A percentile compares a stretch with the other conserved stretches of the same genome.
Evolutionary conservation across 2,888 invertebrate genomes (phyloP).

Genomic region (Agrochola lota): DNA sequence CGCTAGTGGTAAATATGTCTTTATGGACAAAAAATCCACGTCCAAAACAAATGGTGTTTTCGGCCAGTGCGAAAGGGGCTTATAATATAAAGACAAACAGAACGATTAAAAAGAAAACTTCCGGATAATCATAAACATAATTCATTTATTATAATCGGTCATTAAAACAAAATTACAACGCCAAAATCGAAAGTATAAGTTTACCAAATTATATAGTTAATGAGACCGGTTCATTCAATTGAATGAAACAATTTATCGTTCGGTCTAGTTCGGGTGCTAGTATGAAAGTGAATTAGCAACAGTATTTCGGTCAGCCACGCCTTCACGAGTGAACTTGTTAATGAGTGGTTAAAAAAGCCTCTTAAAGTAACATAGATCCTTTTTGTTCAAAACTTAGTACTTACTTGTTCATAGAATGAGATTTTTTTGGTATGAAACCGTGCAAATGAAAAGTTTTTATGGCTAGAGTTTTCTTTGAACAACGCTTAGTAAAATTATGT

Average conservation of each 20-base stretch:
- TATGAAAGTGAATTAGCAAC: slow-evolving; percentile 78
- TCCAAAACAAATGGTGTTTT: not conserved
- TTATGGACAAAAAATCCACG: not conserved
- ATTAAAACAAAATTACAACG: slow-evolving; percentile 36
- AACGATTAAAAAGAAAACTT: slow-evolving; percentile 33
- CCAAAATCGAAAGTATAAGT: slow-evolving; percentile 61
- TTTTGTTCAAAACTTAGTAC: slow-evolving; percentile 9
- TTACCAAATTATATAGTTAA: slow-evolving; percentile 57
- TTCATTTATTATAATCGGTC: slow-evolving; percentile 36
- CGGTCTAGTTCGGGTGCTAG: slow-evolving; percentile 61
- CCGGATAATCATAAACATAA: slow-evolving; percentile 17
- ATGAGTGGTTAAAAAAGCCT: slow-evolving; percentile 46
- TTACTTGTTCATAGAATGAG: not conserved
- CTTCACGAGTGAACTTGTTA: slow-evolving; percentile 48
- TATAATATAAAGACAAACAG: not conserved
- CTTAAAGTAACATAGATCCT: slow-evolving; percentile 25
- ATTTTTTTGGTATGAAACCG: not conserved
- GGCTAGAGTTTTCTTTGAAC: not conserved
- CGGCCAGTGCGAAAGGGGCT: not conserved
- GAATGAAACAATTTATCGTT: slow-evolving; percentile 54
- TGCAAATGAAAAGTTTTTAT: slow-evolving; percentile 17
- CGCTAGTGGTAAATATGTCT: not conserved
- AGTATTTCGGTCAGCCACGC: slow-evolving; percentile 67
- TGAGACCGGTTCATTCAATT: slow-evolving; percentile 63
- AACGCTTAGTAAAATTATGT: not conserved